Percentiles rank a stretch among this genome's conserved stretches.
Conservation (phyloP, 2,888 invertebrate genomes). For the Drosophila anomelani region DNA sequence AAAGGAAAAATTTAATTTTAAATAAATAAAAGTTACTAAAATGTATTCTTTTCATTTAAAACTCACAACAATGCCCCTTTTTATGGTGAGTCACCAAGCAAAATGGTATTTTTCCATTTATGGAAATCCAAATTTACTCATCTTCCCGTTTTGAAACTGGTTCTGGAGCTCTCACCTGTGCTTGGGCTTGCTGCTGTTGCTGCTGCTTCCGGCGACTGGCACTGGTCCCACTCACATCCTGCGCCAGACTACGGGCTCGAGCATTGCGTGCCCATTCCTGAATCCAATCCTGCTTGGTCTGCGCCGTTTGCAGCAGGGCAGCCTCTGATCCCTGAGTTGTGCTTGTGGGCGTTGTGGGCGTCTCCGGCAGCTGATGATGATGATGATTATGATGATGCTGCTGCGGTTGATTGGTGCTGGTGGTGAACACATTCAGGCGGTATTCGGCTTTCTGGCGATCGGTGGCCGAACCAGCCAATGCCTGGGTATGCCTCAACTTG, state of each 20-base stretch:
- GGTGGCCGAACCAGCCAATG: conserved; percentile 78
- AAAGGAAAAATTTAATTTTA: background rate
- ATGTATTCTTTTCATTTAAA: background rate
- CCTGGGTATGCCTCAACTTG: conserved; percentile 76
- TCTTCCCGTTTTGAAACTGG: conserved; percentile 15
- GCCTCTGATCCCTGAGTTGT: conserved; percentile 69
- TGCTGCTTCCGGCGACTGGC: conserved; percentile 67
- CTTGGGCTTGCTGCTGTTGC: conserved; percentile 57
- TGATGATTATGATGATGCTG: conserved; percentile 56
- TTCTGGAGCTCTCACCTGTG: conserved; percentile 56
- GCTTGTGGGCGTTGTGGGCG: conserved; percentile 71
- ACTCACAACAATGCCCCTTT: background rate
- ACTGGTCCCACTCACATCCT: conserved; percentile 62
- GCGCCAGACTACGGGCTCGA: conserved; percentile 83
- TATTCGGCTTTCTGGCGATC: conserved; percentile 84
- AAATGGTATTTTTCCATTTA: conserved; percentile 12
- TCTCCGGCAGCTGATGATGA: conserved; percentile 72
- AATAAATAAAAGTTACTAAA: background rate
- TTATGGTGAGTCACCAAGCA: background rate
- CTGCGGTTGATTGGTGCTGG: conserved; percentile 73
- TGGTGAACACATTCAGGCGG: conserved; percentile 83
- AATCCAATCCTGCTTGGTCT: conserved; percentile 86
- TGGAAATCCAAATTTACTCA: background rate
- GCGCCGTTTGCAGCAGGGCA: conserved; percentile 81
- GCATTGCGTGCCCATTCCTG: conserved; percentile 89